Base-by-base conservation (phyloP, 1,140 invertebrate species). In the Ephestia elutella region DNA sequence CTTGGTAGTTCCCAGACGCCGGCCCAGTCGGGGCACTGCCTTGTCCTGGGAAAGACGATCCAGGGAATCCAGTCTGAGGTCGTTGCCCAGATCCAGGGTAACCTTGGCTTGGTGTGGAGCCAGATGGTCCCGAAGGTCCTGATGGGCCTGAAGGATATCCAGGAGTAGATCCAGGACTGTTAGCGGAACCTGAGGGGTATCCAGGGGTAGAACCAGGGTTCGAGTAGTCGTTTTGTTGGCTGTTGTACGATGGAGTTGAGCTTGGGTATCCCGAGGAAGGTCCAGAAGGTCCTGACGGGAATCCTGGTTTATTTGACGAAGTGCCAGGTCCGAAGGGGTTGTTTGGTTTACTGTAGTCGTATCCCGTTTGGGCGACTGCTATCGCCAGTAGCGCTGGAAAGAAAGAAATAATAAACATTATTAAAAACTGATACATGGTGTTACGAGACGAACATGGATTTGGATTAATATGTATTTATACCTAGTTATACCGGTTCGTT, bases 261-360 rank as follows among this genome's bases (percentile, higher is more conserved):
- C 57, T 62, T 13, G 76, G 73, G 38, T 75, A 81, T 17, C 65
- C 59, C 32, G 63, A 61, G 10, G 73, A 70, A 25, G 69, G 66
- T 30, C 68, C 72, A 21, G 68, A 54, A 38, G 76, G 66, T 30
- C 68, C 72, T 21, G 68, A 54, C 30, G 76, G 67, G 15, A 65
- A 77, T 7, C 75, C 71, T 3, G 78, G 73, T 5, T 73, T 65
- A 25, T 59, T 68, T 0, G 75, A 63, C 8, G 76, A 63, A 2
- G 73, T 71, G 18, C 78, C 74, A 21, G 69, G 69, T n/a, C 75
- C 68, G 63, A 91, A 89, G 0, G 90, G 87, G 59, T 84, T 84
- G 19, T 85, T 72, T 4, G 91, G 91, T 66, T 84, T 82, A 59
- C 90, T 89, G 69, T 92, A 92, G 53, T 89, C 90, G 62, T 92